A percentile compares a stretch with the other conserved stretches of the same genome.
Evolutionary conservation across 2,113 vertebrate species (phyloP).

Genomic region (Maylandia zebra): DNA sequence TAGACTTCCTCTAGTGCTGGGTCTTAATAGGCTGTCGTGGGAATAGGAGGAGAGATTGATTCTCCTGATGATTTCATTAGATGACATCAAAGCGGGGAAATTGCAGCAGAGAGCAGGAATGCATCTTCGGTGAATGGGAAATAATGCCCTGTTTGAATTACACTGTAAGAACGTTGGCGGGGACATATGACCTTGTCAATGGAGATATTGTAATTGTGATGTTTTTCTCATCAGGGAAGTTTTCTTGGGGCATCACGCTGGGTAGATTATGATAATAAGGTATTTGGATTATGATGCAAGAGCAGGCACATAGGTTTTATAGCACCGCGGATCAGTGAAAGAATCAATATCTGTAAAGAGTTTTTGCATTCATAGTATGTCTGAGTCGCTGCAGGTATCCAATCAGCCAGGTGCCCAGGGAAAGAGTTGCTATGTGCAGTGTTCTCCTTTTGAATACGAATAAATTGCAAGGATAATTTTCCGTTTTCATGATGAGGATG

Average conservation of each 20-base stretch:
- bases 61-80: conserved; percentile 54
- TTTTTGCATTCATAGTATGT: not conserved
- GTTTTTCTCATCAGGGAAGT: conserved; percentile 2
- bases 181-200: not conserved
- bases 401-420: not conserved
- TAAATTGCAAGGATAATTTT: not conserved
- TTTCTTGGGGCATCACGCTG: not conserved
- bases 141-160: conserved; percentile 21
- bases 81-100: conserved; percentile 55
- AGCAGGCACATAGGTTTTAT: not conserved
- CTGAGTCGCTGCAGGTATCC: not conserved
- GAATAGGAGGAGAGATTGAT: conserved; percentile 30
- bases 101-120: conserved; percentile 26
- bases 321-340: not conserved
- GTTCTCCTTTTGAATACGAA: not conserved
- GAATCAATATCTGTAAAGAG: not conserved
- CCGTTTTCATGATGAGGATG: not conserved
- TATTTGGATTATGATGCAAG: not conserved
- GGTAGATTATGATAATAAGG: not conserved
- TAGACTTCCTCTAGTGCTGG: conserved; percentile 9
- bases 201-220: conserved; percentile 10
- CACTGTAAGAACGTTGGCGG: not conserved
- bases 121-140: conserved; percentile 26
- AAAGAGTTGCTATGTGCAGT: not conserved
- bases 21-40: conserved; percentile 42